These are phyloP conservation scores for Oreochromis aureus DNA, from an alignment of 2,113 vertebrate genomes.

Conservation along the genomic window DNA sequence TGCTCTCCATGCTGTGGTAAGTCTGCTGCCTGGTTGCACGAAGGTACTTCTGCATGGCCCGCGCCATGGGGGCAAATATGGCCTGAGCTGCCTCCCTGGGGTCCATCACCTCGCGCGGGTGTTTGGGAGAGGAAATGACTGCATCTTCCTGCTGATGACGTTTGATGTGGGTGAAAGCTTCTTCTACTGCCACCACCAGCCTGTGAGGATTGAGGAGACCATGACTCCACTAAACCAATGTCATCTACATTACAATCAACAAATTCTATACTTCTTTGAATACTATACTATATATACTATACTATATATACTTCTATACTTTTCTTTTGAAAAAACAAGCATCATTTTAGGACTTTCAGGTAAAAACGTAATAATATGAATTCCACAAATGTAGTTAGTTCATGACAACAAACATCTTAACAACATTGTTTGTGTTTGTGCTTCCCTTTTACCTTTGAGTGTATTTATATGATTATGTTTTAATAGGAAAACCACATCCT, in stretches of 20 bases:
- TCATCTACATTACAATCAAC: fast-evolving
- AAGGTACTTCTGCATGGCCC: constrained; percentile 97
- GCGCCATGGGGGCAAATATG: constrained; percentile 92
- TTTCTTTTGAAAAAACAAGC: fast-evolving
- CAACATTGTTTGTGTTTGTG: fast-evolving
- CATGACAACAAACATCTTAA: background rate
- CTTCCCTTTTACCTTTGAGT: background rate
- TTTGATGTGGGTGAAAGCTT: constrained; percentile 94
- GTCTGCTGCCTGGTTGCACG: constrained; percentile 91
- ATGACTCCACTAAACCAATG: fast-evolving
- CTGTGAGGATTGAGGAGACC: constrained; percentile 39
- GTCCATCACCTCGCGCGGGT: constrained; percentile 90
- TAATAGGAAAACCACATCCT: fast-evolving
- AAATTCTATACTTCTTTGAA: background rate
- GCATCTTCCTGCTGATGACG: constrained; percentile 83
- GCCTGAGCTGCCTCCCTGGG: constrained; percentile 91
- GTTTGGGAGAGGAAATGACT: constrained; percentile 65
- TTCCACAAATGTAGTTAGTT: fast-evolving
- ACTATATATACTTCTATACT: no score
- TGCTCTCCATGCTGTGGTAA: constrained; percentile 96
- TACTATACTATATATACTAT: no score
- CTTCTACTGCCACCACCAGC: constrained; percentile 90
- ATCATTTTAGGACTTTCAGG: background rate
- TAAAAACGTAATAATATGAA: fast-evolving
- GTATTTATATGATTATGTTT: fast-evolving